Base-by-base conservation (phyloP, 1,140 invertebrate species). In the Orius laevigatus region DNA sequence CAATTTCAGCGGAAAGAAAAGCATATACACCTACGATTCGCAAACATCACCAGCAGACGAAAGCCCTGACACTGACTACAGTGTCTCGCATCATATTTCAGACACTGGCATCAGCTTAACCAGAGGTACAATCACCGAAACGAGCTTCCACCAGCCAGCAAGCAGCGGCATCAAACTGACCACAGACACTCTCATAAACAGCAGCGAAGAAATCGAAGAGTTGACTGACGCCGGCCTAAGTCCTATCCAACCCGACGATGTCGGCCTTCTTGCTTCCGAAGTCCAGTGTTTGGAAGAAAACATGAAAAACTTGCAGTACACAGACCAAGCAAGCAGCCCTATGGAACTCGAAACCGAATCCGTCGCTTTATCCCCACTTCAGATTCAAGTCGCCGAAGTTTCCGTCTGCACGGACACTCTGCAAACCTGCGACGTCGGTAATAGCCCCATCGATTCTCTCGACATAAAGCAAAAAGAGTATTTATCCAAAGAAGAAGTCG, bases 41-140 rank as follows among this genome's bases (percentile, higher is more conserved):
- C 41, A 58, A 25, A 55, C 53, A 19, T 57, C 59, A 6, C 57
- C 62, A 38, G 59, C 58, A 19, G 60, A 59, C 40, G 59, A 63
- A 34, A 68, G 66, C 16, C 63, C 67, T 5, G 53, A 55, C 12
- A 67, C 65, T n/a, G 70, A 71, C 41, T 65, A 64, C 42, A 70
- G 68, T 59, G 53, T 57, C 5, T 69, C 68, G n/a, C 68, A 70
- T 55, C 64, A 67, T 46, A 61, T 68, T 9, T 65, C 65, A 10
- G 69, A 71, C 55, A 70, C 69, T 10, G 69, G 69, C 9, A 71
- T 71, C 33, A 69, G 67, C 38, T 49, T 70, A 38, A 70, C 68
- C 5, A 52, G 66, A 55, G 66, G 64, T 14, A 67, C 66, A 36
- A 57, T 58, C 19, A 66, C 67, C 20, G 56, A 66, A 12, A 70